Evolutionary conservation across 2,113 vertebrate species (phyloP).

Genomic region (Actenoides hombroni): DNA sequence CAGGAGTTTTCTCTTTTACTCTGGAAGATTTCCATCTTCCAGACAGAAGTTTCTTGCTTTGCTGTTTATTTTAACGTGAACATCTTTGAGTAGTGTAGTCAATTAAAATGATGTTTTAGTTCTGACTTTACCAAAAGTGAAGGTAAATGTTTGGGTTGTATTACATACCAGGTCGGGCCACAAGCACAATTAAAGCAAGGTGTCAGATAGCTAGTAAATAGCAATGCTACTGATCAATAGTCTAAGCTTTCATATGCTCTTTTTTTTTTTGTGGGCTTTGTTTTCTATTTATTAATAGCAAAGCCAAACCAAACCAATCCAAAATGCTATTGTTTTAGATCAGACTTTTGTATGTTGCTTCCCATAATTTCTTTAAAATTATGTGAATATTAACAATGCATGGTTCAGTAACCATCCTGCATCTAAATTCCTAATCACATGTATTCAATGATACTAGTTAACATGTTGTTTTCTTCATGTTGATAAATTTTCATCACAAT

Average conservation of each 20-base stretch:
- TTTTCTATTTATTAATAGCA: not conserved
- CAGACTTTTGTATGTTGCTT: not conserved
- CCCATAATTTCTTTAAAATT: not conserved
- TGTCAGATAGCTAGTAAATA: not conserved
- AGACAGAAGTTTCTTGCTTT: not conserved
- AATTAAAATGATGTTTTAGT: not conserved
- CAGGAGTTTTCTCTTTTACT: not conserved
- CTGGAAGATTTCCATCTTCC: not conserved
- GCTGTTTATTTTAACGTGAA: not conserved
- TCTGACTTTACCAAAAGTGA: not conserved
- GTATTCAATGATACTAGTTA: not conserved
- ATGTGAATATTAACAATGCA: not conserved
- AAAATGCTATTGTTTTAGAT: not conserved
- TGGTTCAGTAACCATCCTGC: not conserved
- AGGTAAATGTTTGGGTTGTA: not conserved
- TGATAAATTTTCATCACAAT: not conserved
- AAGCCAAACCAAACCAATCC: too few species aligned
- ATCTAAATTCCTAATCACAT: not conserved
- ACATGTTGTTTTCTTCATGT: not conserved
- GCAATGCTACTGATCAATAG: not conserved
- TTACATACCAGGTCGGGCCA: not conserved
- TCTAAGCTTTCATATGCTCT: not conserved
- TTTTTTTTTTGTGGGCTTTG: not conserved
- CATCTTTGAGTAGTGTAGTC: not conserved
- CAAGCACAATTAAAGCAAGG: not conserved